Conservation (phyloP, 2,888 invertebrate species). For the Bimastos eiseni region DNA sequence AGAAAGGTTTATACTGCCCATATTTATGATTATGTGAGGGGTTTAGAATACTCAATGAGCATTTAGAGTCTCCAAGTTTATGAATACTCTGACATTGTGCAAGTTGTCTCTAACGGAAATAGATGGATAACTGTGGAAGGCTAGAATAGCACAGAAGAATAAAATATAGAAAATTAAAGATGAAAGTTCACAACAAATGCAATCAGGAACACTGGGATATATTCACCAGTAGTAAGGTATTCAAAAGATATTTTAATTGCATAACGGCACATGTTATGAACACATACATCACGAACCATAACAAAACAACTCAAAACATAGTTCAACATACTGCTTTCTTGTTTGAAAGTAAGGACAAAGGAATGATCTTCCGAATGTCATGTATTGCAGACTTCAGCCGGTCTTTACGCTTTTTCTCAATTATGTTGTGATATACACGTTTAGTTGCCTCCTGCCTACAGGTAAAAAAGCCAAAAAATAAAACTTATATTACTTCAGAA, state of each 20-base stretch:
- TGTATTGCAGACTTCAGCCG: slow-evolving; percentile 26
- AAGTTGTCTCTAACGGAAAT: neutral
- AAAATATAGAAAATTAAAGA: neutral
- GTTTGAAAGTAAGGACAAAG: slow-evolving; percentile 2
- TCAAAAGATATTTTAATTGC: neutral
- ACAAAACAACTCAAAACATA: neutral
- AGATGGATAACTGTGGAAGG: neutral
- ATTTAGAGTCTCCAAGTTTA: neutral
- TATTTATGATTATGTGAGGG: neutral
- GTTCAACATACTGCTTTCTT: slow-evolving; percentile 7
- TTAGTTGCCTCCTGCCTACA: neutral
- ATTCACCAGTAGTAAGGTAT: neutral
- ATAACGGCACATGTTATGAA: neutral
- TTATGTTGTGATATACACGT: slow-evolving; percentile 18
- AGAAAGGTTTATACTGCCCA: neutral
- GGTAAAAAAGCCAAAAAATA: neutral
- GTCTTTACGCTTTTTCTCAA: slow-evolving; percentile 30
- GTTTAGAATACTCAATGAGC: neutral
- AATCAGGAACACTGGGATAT: neutral
- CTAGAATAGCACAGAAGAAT: neutral
- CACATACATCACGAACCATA: neutral
- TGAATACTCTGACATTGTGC: neutral
- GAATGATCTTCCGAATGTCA: slow-evolving; percentile 18
- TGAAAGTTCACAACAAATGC: neutral
- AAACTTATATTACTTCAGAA: neutral